Conservation (phyloP, 2,888 invertebrate genomes). For the Lasioglossum zephyrum region DNA sequence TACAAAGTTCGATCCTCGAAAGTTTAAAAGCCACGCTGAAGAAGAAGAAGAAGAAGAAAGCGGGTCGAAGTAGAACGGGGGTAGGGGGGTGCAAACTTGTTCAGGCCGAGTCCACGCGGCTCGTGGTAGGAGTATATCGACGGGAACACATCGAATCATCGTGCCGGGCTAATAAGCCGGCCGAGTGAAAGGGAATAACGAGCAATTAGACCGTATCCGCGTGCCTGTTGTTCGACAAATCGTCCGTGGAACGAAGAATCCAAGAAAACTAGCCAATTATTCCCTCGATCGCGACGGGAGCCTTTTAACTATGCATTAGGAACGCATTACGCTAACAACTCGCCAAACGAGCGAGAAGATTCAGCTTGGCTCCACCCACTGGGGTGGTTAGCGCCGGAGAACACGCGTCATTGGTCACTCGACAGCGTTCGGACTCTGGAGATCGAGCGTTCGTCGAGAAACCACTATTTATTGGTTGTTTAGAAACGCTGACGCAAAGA, state of each 20-base stretch:
- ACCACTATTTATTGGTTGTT: not conserved
- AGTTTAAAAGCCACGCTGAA: conserved; percentile 34
- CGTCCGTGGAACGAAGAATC: conserved; percentile 3
- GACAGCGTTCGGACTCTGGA: not conserved
- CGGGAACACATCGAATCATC: not conserved
- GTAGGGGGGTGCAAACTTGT: not conserved
- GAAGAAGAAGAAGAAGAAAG: conserved; percentile 16
- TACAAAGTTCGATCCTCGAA: conserved; percentile 44
- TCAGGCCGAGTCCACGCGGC: not conserved
- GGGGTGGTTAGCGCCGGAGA: not conserved
- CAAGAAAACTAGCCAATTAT: not conserved
- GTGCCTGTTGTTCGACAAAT: not conserved
- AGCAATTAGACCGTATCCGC: conserved; percentile 26
- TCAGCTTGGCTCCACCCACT: not conserved
- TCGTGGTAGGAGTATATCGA: conserved; percentile 26
- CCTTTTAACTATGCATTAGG: not conserved
- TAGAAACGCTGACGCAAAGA: not conserved
- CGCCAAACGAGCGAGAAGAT: not conserved
- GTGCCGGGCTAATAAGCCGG: not conserved
- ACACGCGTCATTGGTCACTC: not conserved
- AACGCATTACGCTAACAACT: not conserved
- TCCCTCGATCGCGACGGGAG: not conserved
- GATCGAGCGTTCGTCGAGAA: not conserved
- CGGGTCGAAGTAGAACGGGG: not conserved
- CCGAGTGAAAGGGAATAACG: conserved; percentile 33